phyloP scores from a whole-genome alignment of 2,888 invertebrate genomes.

The Machimus rusticus region DNA sequence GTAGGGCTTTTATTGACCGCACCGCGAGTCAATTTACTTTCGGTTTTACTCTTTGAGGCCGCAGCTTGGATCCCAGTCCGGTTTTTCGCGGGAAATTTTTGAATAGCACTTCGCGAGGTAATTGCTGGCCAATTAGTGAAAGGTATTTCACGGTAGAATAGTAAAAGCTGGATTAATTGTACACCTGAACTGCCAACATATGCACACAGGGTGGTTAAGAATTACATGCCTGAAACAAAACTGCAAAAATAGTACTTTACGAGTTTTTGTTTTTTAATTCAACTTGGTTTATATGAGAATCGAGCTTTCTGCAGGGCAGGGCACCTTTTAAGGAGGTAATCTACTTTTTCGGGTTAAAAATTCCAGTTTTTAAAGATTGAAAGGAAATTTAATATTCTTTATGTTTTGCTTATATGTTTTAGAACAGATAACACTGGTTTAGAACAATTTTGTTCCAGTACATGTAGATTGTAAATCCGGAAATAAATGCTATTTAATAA shows the following conservation, averaged over 20 bases:
- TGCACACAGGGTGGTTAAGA: background rate
- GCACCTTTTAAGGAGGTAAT: too few species aligned
- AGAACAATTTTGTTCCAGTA: too few species aligned
- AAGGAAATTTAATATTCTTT: too few species aligned
- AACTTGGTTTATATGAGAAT: background rate
- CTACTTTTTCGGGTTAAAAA: too few species aligned
- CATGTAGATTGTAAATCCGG: too few species aligned
- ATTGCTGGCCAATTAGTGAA: background rate
- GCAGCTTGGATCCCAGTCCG: background rate
- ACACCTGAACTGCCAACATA: background rate
- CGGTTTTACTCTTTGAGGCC: background rate
- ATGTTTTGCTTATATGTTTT: too few species aligned
- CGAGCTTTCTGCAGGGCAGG: background rate
- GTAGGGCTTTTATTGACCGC: background rate
- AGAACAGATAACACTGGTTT: too few species aligned
- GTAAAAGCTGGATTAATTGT: background rate
- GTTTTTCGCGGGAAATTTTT: background rate
- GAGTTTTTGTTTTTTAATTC: background rate
- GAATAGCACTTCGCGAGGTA: background rate
- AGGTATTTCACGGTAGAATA: background rate
- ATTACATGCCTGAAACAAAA: background rate
- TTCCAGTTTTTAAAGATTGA: too few species aligned
- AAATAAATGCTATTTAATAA: too few species aligned
- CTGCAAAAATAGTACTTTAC: background rate
- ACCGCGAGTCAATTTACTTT: background rate